These are phyloP conservation scores for Crypturellus tataupa DNA, from an alignment of 2,797 vertebrate species.

Conservation along the genomic window DNA sequence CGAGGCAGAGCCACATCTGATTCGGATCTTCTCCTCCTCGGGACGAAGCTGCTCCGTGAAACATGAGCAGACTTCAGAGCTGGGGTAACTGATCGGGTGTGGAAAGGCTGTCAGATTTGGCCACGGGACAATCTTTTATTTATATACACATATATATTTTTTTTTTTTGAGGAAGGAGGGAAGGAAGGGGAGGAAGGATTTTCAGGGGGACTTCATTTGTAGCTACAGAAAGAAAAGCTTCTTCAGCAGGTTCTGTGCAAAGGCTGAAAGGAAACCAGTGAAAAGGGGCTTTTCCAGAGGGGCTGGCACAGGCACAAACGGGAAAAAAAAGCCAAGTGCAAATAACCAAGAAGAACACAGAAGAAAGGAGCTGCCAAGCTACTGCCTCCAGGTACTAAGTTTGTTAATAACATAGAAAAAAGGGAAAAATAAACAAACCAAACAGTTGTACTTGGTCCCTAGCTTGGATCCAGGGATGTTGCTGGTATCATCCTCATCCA, in stretches of 20 bases:
- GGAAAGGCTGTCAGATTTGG: neutral
- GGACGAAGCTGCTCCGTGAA: neutral
- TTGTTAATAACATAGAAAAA: neutral
- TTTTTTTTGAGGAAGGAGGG: neutral
- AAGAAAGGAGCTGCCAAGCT: no score
- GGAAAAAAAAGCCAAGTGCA: neutral
- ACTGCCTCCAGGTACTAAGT: no score
- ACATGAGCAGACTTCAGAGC: neutral
- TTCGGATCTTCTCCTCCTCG: neutral
- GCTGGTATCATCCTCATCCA: neutral
- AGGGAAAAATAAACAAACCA: neutral
- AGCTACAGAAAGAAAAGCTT: neutral
- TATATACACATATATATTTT: neutral
- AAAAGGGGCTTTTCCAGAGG: no score
- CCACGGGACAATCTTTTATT: neutral
- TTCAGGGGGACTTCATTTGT: neutral
- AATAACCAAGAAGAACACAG: neutral
- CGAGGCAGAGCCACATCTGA: neutral
- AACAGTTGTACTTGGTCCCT: neutral
- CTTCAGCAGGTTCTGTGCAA: neutral
- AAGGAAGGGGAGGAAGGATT: no score
- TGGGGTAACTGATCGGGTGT: neutral
- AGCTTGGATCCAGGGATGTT: neutral
- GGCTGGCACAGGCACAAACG: neutral
- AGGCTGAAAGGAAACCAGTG: neutral